phyloP scores from a whole-genome alignment of 1,140 invertebrate species.

The Zaprionus lachaisei region DNA sequence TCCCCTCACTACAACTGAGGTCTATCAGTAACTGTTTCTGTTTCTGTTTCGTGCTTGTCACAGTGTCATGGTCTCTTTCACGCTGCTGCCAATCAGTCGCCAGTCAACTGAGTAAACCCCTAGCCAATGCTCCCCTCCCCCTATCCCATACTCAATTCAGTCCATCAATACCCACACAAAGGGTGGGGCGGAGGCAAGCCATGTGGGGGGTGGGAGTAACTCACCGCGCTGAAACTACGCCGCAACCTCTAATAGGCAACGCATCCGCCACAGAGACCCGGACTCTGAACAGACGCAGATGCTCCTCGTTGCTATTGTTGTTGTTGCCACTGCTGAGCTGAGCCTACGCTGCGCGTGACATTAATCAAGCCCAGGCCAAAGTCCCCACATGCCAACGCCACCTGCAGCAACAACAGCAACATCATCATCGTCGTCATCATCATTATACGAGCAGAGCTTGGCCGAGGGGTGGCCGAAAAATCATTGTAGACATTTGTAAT shows the following conservation, averaged over 20 bases:
- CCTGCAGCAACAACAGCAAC: conserved; percentile 35
- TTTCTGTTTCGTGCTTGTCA: conserved; percentile 23
- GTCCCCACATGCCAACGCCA: conserved; percentile 36
- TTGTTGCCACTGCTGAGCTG: conserved; percentile 13
- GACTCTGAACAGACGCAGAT: conserved; percentile 40
- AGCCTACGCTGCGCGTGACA: conserved; percentile 64
- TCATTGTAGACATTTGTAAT: conserved; percentile 82
- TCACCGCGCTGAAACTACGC: conserved; percentile 55
- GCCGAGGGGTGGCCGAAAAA: conserved; percentile 65
- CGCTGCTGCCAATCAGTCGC: conserved; percentile 40
- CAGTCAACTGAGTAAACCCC: conserved; percentile 21
- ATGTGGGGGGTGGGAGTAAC: neutral
- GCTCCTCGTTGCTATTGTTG: conserved; percentile 42
- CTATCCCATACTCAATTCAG: neutral
- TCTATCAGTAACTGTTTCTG: conserved; percentile 12
- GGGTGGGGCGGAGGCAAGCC: neutral
- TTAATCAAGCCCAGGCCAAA: conserved; percentile 67
- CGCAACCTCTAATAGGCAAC: conserved; percentile 69
- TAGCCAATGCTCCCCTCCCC: neutral
- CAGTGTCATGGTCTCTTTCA: conserved; percentile 28
- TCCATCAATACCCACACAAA: conserved; percentile 7
- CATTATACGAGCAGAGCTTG: conserved; percentile 9
- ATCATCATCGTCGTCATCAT: conserved; percentile 28
- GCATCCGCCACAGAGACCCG: conserved; percentile 46
- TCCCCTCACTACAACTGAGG: neutral